Conservation (phyloP, 2,113 vertebrate species). For the Piaya cayana region DNA sequence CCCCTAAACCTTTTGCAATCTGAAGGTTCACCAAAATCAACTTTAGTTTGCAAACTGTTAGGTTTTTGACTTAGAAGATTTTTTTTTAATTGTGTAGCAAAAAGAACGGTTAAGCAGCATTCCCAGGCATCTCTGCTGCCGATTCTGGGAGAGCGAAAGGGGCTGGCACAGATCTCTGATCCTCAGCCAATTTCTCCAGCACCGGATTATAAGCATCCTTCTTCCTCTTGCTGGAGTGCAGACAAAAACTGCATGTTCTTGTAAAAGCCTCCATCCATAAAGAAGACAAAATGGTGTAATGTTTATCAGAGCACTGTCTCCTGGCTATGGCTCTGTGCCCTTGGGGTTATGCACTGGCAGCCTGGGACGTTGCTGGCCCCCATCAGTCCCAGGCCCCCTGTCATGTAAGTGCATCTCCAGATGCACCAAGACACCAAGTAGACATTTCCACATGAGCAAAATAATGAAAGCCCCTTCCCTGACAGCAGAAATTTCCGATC, state of each 20-base stretch:
- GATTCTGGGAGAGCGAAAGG: slow-evolving; percentile 59
- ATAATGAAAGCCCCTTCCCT: background rate
- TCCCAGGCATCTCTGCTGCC: slow-evolving; percentile 35
- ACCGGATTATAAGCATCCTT: slow-evolving; percentile 54
- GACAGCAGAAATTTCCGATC: background rate
- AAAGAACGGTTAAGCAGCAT: slow-evolving; percentile 20
- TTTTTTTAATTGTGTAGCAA: background rate
- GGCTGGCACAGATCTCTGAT: slow-evolving; percentile 58
- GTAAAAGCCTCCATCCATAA: slow-evolving; percentile 35
- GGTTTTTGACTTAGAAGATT: slow-evolving; percentile 35
- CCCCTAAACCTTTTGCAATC: background rate
- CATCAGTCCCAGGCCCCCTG: rapidly evolving
- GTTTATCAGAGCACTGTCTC: background rate
- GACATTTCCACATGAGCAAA: background rate
- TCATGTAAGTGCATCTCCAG: background rate
- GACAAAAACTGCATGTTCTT: slow-evolving; percentile 61
- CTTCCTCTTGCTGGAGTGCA: slow-evolving; percentile 57
- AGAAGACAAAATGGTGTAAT: slow-evolving; percentile 16
- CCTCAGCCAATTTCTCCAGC: slow-evolving; percentile 52
- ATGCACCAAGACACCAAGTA: background rate
- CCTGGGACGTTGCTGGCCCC: background rate
- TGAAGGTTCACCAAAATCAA: slow-evolving; percentile 25
- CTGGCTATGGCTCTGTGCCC: background rate
- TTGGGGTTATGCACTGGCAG: background rate
- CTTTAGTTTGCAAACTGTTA: slow-evolving; percentile 51